Evolutionary conservation across 2,888 invertebrate species (phyloP), one percentile per base, ranked within the genome.

Genomic region (Xylota segnis): DNA sequence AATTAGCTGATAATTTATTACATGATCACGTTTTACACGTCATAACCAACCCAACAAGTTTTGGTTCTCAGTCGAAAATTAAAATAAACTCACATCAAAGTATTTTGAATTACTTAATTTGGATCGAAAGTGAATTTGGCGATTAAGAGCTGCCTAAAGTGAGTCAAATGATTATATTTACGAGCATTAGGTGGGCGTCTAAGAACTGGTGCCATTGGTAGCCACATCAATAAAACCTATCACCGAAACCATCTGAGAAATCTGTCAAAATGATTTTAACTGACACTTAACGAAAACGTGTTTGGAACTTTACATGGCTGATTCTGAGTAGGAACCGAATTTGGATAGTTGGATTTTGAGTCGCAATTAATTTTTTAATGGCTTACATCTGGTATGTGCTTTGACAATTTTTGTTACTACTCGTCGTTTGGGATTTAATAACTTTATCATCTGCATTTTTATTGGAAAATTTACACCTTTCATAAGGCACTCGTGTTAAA

Each of bases 11-110:
- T 54, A 63, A 74, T 74, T 74, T 63, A 74, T 52, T 52, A 23
- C 5, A 27, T 74, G 52, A 61, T 61, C 61, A 74, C 52, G 72
- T 29, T 74, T 63, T n/a, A 74, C 52, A 63, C 52, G 61, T 54
- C 40, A 18, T 6, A 66, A 47, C n/a, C 47, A 4, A 66, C 27
- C 66, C 29, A 47, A 76, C 75, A n/a, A 27, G 75, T 76, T 32
- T 58, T 9, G 7, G 5, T 10, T 59, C 47, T 47, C 54, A 16
- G 45, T n/a, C 43, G 37, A 47, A 66, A 37, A 66, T 66, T 14
- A n/a, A 10, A 56, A 40, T 27, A 47, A n/a, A 65, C 34, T 5
- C n/a, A 23, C 16, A 7, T 56, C 34, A 4, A n/a, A n/a, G 14
- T 43, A 14, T 43, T 43, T 43, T 14, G 43, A 43, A 14, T 43